A percentile compares a stretch with the other conserved stretches of the same genome.
phyloP scores from a whole-genome alignment of 2,797 vertebrate species.

The Eurystomus glaucurus region DNA sequence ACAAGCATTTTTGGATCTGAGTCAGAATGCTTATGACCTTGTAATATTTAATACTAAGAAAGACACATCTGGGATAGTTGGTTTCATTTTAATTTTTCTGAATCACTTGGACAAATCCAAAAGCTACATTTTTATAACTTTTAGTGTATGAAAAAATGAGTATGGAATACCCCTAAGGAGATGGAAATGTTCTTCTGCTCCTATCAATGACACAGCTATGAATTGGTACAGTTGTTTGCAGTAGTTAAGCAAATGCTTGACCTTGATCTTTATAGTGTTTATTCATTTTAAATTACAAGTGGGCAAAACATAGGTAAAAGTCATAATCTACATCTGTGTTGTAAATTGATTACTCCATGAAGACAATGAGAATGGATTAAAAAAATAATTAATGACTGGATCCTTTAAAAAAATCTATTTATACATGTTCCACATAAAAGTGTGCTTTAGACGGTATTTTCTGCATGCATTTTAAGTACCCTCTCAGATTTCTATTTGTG shows the following conservation, averaged over 20 bases:
- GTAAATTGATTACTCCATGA: neutral
- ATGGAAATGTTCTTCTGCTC: neutral
- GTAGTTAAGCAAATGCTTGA: neutral
- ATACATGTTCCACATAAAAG: neutral
- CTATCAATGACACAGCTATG: neutral
- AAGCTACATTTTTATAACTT: neutral
- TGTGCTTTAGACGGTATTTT: neutral
- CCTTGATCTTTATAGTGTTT: neutral
- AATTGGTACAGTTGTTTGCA: neutral
- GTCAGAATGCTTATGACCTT: slow-evolving; percentile 38
- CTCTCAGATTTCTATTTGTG: neutral
- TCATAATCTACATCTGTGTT: neutral
- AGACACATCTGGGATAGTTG: neutral
- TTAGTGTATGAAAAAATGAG: neutral
- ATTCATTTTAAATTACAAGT: neutral
- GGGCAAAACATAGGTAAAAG: neutral
- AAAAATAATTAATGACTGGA: neutral
- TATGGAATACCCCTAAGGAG: neutral
- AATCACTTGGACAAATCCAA: neutral
- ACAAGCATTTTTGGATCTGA: neutral
- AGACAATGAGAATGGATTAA: neutral
- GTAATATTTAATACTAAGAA: neutral
- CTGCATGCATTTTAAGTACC: neutral
- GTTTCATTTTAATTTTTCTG: neutral
- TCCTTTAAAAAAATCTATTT: neutral